phyloP scores from a whole-genome alignment of 2,113 vertebrate genomes.

The Muntiacus muntjak region DNA sequence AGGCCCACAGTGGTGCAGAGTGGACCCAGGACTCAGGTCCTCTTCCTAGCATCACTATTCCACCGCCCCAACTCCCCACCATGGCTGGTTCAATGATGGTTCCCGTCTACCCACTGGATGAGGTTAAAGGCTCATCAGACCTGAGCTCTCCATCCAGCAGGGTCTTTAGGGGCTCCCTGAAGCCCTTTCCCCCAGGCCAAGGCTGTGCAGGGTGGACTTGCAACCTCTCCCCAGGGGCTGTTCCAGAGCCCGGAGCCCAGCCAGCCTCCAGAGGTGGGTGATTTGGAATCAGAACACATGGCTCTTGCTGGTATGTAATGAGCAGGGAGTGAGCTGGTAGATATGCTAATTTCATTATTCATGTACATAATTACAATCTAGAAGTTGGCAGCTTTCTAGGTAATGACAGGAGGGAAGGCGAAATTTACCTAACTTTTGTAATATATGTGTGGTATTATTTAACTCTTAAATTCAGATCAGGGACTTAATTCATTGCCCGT shows the following conservation, averaged over 20 bases:
- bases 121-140: not conserved
- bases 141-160: not conserved
- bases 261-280: not conserved
- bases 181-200: not conserved
- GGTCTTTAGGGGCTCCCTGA: not conserved
- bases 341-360: constrained; percentile 79
- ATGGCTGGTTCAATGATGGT: fast-evolving
- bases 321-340: constrained; percentile 63
- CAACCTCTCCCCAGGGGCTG: not conserved
- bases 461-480: constrained; percentile 46
- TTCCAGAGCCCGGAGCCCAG: not conserved
- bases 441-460: constrained; percentile 55
- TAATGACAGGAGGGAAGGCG: constrained; percentile 70
- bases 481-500: fast-evolving
- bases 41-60: too few relatives aligned
- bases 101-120: not conserved
- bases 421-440: constrained; percentile 77
- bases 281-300: not conserved
- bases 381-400: constrained; percentile 71
- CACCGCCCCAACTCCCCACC: not conserved
- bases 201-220: too few relatives aligned
- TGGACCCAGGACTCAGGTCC: not conserved
- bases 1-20: fast-evolving
- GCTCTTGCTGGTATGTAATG: constrained; percentile 18
- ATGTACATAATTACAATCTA: constrained; percentile 74